phyloP scores from a whole-genome alignment of 2,797 vertebrate species.

The Cossypha niveicapilla region DNA sequence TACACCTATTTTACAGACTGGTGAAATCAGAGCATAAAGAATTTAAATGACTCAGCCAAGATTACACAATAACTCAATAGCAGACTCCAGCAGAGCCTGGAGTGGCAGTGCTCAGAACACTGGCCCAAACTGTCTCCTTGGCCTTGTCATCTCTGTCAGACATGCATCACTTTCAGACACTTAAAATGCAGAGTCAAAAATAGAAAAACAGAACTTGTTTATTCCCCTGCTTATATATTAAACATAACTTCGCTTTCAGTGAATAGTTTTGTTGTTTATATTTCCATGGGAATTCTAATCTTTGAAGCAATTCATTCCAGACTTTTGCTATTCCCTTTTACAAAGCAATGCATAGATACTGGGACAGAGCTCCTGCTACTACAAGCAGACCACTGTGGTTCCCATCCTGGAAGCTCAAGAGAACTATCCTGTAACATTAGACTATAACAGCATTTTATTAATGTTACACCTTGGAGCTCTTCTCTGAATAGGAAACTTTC shows the following conservation, averaged over 20 bases:
- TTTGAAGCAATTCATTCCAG: slow-evolving; percentile 22
- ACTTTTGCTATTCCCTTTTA: background rate
- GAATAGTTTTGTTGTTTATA: slow-evolving; percentile 39
- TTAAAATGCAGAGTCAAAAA: slow-evolving; percentile 22
- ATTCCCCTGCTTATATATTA: slow-evolving; percentile 47
- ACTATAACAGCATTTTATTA: slow-evolving; percentile 22
- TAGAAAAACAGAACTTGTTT: slow-evolving; percentile 28
- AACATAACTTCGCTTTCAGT: slow-evolving; percentile 33
- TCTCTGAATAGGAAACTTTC: slow-evolving; percentile 14
- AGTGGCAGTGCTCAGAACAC: background rate
- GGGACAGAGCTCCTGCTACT: background rate
- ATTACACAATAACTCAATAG: background rate
- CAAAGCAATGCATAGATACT: background rate
- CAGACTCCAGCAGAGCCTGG: slow-evolving; percentile 22
- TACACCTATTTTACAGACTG: slow-evolving; percentile 38
- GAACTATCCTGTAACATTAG: background rate
- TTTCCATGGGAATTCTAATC: slow-evolving; percentile 44
- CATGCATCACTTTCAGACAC: background rate
- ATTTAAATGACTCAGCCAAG: slow-evolving; percentile 33
- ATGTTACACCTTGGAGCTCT: slow-evolving; percentile 10
- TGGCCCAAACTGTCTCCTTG: background rate
- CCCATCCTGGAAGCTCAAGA: background rate
- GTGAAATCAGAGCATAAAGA: slow-evolving; percentile 42
- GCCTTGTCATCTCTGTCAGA: background rate
- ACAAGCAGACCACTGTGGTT: background rate